Conservation (phyloP, 92 coral and sea anemone genomes). For the Parazoanthus swiftii region DNA sequence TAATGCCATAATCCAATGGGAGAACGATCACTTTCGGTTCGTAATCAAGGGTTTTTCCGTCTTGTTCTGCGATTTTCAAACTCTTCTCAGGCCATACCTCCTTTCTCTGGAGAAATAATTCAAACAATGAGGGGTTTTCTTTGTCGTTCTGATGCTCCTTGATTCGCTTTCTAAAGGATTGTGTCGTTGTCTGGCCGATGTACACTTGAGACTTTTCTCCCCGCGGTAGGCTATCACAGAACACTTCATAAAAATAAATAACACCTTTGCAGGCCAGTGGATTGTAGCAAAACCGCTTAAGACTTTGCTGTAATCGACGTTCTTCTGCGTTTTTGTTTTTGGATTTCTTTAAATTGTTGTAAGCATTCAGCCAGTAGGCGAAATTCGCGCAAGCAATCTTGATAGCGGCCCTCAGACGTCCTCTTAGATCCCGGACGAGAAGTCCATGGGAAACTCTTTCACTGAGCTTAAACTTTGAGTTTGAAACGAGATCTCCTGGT, state of each 20-base stretch:
- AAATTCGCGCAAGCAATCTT: slow-evolving; percentile 77
- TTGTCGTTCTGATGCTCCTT: slow-evolving; percentile 55
- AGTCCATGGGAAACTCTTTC: slow-evolving; percentile 48
- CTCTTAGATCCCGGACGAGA: slow-evolving; percentile 56
- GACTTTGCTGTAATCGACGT: slow-evolving; percentile 60
- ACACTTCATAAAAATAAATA: slow-evolving; percentile 65
- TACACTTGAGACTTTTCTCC: slow-evolving; percentile 67
- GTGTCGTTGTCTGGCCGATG: slow-evolving; percentile 67
- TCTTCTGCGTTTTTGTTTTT: slow-evolving; percentile 62
- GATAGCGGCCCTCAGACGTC: slow-evolving; percentile 66
- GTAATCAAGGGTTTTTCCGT: slow-evolving; percentile 36
- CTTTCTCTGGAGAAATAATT: slow-evolving; percentile 64
- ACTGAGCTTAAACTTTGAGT: slow-evolving; percentile 49
- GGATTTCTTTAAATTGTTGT: slow-evolving; percentile 51
- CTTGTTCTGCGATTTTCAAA: slow-evolving; percentile 41
- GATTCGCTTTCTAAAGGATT: slow-evolving; percentile 55
- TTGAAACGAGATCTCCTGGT: slow-evolving; percentile 45
- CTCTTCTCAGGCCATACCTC: slow-evolving; percentile 54
- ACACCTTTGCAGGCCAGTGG: slow-evolving; percentile 78
- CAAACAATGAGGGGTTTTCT: slow-evolving; percentile 56
- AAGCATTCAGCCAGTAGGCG: slow-evolving; percentile 66
- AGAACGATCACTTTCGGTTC: slow-evolving; percentile 69
- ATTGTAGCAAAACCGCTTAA: slow-evolving; percentile 67
- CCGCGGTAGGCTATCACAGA: slow-evolving; percentile 44
- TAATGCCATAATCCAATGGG: slow-evolving; percentile 79